Evolutionary conservation across 2,888 invertebrate genomes (phyloP).

Genomic region (Monoplex corrugatus): DNA sequence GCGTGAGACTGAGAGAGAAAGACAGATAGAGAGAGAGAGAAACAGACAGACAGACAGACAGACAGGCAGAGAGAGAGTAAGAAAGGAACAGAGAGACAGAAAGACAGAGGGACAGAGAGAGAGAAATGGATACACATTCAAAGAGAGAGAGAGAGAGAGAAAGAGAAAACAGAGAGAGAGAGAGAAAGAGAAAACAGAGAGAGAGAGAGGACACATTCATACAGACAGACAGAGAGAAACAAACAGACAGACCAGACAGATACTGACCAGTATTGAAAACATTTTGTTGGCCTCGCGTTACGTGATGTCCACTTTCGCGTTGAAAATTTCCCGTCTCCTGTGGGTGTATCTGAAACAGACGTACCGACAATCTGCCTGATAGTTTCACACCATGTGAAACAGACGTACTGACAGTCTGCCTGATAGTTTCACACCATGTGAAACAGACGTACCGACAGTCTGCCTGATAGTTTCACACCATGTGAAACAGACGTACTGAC

Average conservation of each 20-base stretch:
- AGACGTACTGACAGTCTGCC: too few relatives aligned
- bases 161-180: background rate
- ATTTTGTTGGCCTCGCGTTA: too few relatives aligned
- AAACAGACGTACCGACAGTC: too few relatives aligned
- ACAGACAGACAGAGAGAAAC: background rate
- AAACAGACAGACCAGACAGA: slow-evolving; percentile 13
- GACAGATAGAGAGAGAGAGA: background rate
- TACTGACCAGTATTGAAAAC: too few relatives aligned
- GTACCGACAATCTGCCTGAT: too few relatives aligned
- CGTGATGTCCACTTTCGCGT: too few relatives aligned
- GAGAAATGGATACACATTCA: background rate
- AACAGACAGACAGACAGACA: background rate
- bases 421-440: too few relatives aligned
- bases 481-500: too few relatives aligned
- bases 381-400: too few relatives aligned
- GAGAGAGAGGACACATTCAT: background rate
- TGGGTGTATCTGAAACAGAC: background rate
- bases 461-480: too few relatives aligned
- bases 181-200: background rate
- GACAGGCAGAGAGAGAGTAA: background rate
- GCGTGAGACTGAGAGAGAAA: background rate
- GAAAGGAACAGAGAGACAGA: background rate
- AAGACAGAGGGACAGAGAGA: too few relatives aligned
- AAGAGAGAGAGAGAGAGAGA: background rate
- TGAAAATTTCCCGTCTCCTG: background rate